These are phyloP conservation scores for Delphinus delphis DNA, from an alignment of 2,113 vertebrate genomes.

Conservation along the genomic window DNA sequence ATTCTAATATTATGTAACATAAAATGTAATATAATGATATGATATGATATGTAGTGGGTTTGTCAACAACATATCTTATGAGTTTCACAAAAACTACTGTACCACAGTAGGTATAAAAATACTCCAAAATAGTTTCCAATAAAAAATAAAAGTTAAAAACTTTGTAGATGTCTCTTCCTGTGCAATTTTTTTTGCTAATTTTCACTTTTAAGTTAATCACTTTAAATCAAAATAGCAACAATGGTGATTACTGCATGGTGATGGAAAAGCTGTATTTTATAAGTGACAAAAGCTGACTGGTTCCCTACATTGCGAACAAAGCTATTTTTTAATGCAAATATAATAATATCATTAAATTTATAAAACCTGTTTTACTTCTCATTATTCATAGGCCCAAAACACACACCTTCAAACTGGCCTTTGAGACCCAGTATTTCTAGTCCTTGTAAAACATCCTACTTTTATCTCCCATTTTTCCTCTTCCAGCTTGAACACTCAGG, in stretches of 20 bases:
- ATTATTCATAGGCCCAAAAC: not conserved
- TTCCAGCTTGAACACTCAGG: not conserved
- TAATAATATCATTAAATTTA: not conserved
- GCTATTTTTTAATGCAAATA: not conserved
- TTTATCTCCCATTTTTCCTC: not conserved
- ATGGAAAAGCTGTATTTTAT: not conserved
- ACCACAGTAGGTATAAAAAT: not conserved
- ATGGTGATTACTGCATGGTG: not conserved
- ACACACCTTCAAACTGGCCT: not conserved
- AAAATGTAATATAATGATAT: too few species aligned
- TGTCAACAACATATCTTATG: not conserved
- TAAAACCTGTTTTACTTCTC: not conserved
- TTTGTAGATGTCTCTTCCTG: not conserved
- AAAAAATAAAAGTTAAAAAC: not conserved
- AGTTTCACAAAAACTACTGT: not conserved
- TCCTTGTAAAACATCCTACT: not conserved
- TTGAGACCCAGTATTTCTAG: not conserved
- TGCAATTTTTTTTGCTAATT: not conserved
- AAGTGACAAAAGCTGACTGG: not conserved
- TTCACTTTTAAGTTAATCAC: not conserved
- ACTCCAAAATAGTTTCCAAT: not conserved
- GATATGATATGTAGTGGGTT: not conserved
- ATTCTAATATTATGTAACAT: not conserved
- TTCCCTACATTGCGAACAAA: not conserved
- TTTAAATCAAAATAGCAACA: not conserved